A percentile compares a stretch with the other conserved stretches of the same genome.
phyloP scores from a whole-genome alignment of 1,140 invertebrate genomes.

The Uloborus diversus region DNA sequence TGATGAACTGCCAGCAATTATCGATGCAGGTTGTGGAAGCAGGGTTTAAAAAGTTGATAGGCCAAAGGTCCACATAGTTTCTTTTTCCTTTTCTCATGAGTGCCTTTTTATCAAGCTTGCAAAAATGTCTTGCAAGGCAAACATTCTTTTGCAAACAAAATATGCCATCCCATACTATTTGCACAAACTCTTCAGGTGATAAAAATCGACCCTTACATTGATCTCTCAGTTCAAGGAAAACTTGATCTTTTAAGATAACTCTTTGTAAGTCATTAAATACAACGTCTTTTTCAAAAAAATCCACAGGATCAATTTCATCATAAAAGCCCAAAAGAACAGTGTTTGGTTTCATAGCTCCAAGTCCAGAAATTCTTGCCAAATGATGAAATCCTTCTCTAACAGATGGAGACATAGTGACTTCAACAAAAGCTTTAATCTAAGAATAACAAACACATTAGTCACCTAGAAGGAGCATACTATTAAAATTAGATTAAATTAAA shows the following conservation, averaged over 20 bases:
- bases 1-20: constrained; percentile 86
- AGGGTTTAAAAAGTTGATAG: constrained; percentile 85
- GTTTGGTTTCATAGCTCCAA: constrained; percentile 99
- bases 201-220: constrained; percentile 62
- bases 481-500: too few relatives aligned
- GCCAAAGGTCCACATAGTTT: constrained; percentile 95
- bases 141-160: constrained; percentile 95
- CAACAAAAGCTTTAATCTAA: constrained; percentile 94
- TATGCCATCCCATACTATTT: constrained; percentile 81
- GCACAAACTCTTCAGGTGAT: constrained; percentile 79
- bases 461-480: too few relatives aligned
- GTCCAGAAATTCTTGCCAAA: constrained; percentile 87
- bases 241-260: constrained; percentile 52
- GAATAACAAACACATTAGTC: neutral
- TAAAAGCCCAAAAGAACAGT: constrained; percentile 89
- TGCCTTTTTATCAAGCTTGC: constrained; percentile 74
- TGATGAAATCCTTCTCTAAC: constrained; percentile 92
- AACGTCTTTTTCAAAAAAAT: constrained; percentile 74
- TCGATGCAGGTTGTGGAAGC: constrained; percentile 80
- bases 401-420: constrained; percentile 86
- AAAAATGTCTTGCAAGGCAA: constrained; percentile 91
- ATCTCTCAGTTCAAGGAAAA: constrained; percentile 62
- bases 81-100: constrained; percentile 66
- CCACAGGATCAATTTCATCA: constrained; percentile 75
- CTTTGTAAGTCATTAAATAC: constrained; percentile 57